These are phyloP conservation scores for Bothrops jararaca DNA, from an alignment of 2,113 vertebrate genomes.

Conservation along the genomic window DNA sequence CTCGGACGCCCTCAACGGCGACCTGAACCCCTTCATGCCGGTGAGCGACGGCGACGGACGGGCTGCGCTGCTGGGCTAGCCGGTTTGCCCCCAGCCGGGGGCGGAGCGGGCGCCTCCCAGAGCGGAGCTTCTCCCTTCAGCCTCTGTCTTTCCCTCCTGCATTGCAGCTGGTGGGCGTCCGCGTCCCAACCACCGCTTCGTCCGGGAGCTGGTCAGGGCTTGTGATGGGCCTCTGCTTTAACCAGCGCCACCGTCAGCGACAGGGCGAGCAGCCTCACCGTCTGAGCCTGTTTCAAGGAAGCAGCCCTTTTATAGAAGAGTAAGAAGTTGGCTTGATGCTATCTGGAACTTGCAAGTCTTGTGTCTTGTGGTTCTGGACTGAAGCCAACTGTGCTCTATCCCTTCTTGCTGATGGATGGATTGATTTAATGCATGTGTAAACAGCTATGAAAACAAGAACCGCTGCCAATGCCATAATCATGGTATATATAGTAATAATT, in stretches of 20 bases:
- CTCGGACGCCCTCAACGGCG: slow-evolving; percentile 78
- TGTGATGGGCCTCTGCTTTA: slow-evolving; percentile 83
- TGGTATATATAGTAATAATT: background rate
- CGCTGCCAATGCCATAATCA: background rate
- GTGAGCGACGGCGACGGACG: slow-evolving; percentile 70
- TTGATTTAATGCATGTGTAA: background rate
- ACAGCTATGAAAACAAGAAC: background rate
- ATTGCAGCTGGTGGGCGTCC: slow-evolving; percentile 90
- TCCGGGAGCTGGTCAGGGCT: slow-evolving; percentile 79
- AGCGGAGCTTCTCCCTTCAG: too few species aligned
- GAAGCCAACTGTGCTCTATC: background rate
- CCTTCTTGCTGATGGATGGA: background rate
- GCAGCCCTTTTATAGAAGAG: rapidly evolving
- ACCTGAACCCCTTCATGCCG: slow-evolving; percentile 89
- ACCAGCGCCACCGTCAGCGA: slow-evolving; percentile 93
- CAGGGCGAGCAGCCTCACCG: slow-evolving; percentile 80
- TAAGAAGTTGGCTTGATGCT: background rate
- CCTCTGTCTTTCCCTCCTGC: background rate
- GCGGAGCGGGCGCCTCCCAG: background rate
- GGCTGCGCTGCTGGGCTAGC: too few species aligned
- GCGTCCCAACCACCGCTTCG: slow-evolving; percentile 87
- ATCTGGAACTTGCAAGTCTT: background rate
- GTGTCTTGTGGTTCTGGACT: background rate
- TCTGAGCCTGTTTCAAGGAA: rapidly evolving
- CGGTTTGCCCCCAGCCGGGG: too few species aligned